These are phyloP conservation scores for Chunga burmeisteri DNA, from an alignment of 2,113 vertebrate species.

Conservation along the genomic window DNA sequence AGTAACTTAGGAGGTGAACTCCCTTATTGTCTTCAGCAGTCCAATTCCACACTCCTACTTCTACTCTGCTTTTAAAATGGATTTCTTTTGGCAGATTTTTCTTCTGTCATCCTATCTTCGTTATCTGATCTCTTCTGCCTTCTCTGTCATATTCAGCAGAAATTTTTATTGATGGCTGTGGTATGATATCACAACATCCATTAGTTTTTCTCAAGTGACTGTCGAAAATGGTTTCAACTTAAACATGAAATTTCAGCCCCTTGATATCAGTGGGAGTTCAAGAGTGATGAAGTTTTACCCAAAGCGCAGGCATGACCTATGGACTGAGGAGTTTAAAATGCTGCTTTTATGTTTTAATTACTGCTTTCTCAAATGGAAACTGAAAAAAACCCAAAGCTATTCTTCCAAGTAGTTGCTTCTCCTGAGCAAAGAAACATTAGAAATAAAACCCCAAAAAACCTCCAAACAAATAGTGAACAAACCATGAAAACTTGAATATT, in stretches of 20 bases:
- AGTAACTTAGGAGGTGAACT: neutral
- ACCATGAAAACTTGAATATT: neutral
- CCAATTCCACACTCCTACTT: neutral
- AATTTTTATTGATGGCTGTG: neutral
- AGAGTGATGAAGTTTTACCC: neutral
- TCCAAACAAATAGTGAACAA: neutral
- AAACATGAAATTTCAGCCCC: neutral
- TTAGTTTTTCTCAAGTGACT: neutral
- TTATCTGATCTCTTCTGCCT: neutral
- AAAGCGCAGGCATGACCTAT: neutral
- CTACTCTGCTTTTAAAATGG: neutral
- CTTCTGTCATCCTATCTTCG: neutral
- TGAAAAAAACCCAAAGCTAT: neutral
- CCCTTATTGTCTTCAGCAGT: neutral
- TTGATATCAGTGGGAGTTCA: neutral
- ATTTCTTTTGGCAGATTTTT: neutral
- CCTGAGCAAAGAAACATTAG: neutral
- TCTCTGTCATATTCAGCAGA: neutral
- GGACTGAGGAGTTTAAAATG: neutral
- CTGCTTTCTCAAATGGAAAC: neutral
- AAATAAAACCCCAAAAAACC: neutral
- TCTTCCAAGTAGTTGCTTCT: neutral
- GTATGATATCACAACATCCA: neutral
- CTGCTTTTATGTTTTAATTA: neutral
- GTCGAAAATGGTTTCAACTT: neutral